phyloP scores from a whole-genome alignment of 2,888 invertebrate species.

The Gastracanthus pulcherrimus region DNA sequence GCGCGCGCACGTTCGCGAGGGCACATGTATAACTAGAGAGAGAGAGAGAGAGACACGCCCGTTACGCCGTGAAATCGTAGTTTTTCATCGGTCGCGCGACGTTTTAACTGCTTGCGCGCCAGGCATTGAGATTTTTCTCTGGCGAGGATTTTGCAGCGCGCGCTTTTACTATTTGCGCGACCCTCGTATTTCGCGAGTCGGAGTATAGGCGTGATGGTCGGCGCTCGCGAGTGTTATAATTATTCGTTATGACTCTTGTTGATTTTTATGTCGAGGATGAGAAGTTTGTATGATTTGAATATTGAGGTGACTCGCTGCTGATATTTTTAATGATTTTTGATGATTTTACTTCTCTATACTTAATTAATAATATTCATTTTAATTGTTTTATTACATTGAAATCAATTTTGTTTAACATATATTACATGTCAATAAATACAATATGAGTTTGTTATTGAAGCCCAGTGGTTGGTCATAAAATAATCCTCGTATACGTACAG shows the following conservation, averaged over 20 bases:
- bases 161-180: neutral
- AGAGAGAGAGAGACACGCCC: neutral
- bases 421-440: too few relatives aligned
- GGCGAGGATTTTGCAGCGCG: neutral
- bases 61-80: neutral
- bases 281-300: too few relatives aligned
- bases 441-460: too few relatives aligned
- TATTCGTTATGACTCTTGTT: neutral
- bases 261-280: neutral
- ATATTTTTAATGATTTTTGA: neutral
- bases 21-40: neutral
- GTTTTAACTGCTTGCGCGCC: neutral
- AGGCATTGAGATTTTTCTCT: neutral
- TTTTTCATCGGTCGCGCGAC: slow-evolving; percentile 8
- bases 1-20: neutral
- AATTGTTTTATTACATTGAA: too few relatives aligned
- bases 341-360: too few relatives aligned
- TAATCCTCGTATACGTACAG: too few relatives aligned
- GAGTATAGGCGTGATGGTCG: too few relatives aligned
- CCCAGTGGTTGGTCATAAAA: too few relatives aligned
- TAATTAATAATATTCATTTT: too few relatives aligned
- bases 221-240: neutral
- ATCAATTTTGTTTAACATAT: too few relatives aligned
- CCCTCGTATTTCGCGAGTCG: neutral
- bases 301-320: neutral